Conservation (phyloP, 2,888 invertebrate species). For the Drosophila emarginata region DNA sequence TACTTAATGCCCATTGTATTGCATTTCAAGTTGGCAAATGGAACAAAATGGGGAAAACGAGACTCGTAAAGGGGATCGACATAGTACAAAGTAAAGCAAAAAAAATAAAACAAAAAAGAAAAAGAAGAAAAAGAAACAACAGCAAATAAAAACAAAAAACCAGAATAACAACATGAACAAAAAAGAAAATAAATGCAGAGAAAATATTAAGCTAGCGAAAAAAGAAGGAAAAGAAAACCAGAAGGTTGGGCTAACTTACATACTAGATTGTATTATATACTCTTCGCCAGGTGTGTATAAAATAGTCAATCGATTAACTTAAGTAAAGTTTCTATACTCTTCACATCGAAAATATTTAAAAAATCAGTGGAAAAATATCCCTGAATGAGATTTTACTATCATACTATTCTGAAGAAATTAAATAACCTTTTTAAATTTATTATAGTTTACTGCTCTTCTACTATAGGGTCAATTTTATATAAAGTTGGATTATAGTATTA, state of each 20-base stretch:
- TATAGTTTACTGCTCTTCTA: too few relatives aligned
- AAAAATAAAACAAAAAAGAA: slow-evolving; percentile 7
- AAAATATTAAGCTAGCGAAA: slow-evolving; percentile 34
- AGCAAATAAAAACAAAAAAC: background rate
- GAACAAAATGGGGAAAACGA: slow-evolving; percentile 57
- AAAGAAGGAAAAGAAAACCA: slow-evolving; percentile 25
- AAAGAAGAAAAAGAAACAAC: slow-evolving; percentile 3
- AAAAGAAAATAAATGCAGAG: slow-evolving; percentile 1
- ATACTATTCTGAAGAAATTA: too few relatives aligned
- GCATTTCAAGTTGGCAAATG: slow-evolving; percentile 69
- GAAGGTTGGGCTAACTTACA: slow-evolving; percentile 5
- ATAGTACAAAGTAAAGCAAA: slow-evolving; percentile 7
- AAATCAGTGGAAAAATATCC: too few relatives aligned
- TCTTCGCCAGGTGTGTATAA: background rate
- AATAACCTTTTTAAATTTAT: too few relatives aligned
- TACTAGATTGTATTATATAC: background rate
- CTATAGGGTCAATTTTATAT: too few relatives aligned
- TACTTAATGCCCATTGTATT: slow-evolving; percentile 74
- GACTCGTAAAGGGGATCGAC: slow-evolving; percentile 32
- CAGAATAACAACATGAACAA: background rate
- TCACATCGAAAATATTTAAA: too few relatives aligned
- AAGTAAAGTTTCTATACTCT: too few relatives aligned
- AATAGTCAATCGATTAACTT: too few relatives aligned
- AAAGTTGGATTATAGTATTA: too few relatives aligned
- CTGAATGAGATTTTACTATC: too few relatives aligned